Base-by-base conservation (phyloP, 2,888 invertebrate species). In the Dermolepida albohirtum region DNA sequence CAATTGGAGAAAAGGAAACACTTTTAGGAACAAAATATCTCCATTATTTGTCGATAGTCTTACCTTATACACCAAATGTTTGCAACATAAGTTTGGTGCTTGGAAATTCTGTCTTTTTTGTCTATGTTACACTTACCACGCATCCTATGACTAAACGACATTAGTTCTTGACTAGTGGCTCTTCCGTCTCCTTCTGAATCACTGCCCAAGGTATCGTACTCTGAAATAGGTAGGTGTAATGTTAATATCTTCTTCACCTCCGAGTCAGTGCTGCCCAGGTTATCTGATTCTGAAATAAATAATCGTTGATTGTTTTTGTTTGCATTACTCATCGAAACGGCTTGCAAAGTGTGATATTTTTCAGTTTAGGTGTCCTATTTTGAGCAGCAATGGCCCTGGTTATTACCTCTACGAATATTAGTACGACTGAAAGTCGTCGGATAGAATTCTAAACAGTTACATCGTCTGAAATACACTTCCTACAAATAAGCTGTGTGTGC, bases 231-330 rank as follows among this genome's bases (percentile, higher is more conserved):
- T 89, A 93, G 91, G 90, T 93, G 93, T 86, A 93, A 91, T 84
- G 93, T 92, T 90, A 93, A 85, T 89, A 93, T 93, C 90, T 93
- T 93, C 91, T 93, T 93, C 87, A 93, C 93, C 89, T 95, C 94
- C 86, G 94, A 94, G 89, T 95, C 94, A 88, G 94, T 94, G 84
- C 94, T 94, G 86, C 95, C 94, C 90, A 94, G 90, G 91, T 94
- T 94, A 91, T 94, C 94, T 87, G 93, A 93, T 89, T 95, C 92
- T 92, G 91, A 79, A 87, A 88, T 80, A 77, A 47, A 65, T 52
- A 65, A 63, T 17, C 54, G 17, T 40, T 17, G 12, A 27, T 14
- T 63, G 39, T 11, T 14, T 49, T 63, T 49, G 7, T 50, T 50
- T 57, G 4, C 4, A 11, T 39, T 14, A 49, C 22, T 11, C 11